phyloP scores from a whole-genome alignment of 2,888 invertebrate genomes.

The Lampropteryx suffumata region DNA sequence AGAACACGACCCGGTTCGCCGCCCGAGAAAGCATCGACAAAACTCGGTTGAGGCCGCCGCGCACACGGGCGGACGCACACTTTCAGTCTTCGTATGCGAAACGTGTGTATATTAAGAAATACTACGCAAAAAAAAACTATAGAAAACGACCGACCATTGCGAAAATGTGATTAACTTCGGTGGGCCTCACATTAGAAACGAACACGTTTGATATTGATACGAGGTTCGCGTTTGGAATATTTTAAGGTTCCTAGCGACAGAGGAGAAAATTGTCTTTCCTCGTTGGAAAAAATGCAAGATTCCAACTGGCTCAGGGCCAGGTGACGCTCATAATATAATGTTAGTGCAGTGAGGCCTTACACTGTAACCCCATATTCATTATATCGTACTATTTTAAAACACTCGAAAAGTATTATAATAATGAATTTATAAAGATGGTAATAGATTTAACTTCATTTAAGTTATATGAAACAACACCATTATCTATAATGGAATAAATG shows the following conservation, averaged over 20 bases:
- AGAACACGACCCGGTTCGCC: constrained; percentile 81
- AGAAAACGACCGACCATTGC: constrained; percentile 44
- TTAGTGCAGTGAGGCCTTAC: constrained; percentile 19
- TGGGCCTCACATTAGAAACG: constrained; percentile 13
- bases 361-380: too few relatives aligned
- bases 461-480: too few relatives aligned
- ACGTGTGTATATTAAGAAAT: constrained; percentile 48
- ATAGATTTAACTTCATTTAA: too few relatives aligned
- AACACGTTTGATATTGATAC: constrained; percentile 16
- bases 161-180: constrained; percentile 35
- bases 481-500: too few relatives aligned
- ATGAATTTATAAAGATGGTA: too few relatives aligned
- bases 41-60: constrained; percentile 83
- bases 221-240: constrained; percentile 12
- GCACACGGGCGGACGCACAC: constrained; percentile 72
- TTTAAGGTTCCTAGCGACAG: constrained; percentile 5
- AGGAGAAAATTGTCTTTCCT: constrained; percentile 22
- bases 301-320: constrained; percentile 30
- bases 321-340: constrained; percentile 17
- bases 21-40: constrained; percentile 82
- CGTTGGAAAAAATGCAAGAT: constrained; percentile 21
- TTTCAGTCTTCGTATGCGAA: constrained; percentile 68
- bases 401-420: too few relatives aligned
- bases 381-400: too few relatives aligned
- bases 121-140: constrained; percentile 47